Percentiles rank a stretch among this genome's conserved stretches.
Evolutionary conservation across 2,888 invertebrate species (phyloP).

Genomic region (Urechis unicinctus): DNA sequence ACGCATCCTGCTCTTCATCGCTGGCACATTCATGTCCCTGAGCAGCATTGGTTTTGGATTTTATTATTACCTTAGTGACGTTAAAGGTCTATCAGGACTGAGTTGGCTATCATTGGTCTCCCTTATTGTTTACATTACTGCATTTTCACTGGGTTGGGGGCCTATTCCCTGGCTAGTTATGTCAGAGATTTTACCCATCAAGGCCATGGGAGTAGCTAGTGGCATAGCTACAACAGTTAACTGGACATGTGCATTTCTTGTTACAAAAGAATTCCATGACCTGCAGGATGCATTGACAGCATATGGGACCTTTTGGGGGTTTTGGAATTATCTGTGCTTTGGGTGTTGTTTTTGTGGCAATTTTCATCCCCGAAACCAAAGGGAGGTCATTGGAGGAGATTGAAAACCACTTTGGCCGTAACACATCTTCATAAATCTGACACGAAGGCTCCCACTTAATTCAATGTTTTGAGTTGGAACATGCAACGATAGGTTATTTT

Average conservation of each 20-base stretch:
- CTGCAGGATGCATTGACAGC: slow-evolving; percentile 30
- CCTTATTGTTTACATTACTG: slow-evolving; percentile 40
- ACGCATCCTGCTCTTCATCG: slow-evolving; percentile 78
- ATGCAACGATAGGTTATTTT: too few relatives aligned
- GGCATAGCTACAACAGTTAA: slow-evolving; percentile 86
- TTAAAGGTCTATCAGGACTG: neutral
- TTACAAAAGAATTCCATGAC: slow-evolving; percentile 39
- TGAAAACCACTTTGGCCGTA: slow-evolving; percentile 22
- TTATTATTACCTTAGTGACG: slow-evolving; percentile 29
- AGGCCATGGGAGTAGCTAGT: slow-evolving; percentile 81
- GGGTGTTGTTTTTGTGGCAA: slow-evolving; percentile 72
- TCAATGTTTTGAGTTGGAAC: too few relatives aligned
- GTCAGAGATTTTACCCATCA: slow-evolving; percentile 61
- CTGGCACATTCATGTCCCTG: slow-evolving; percentile 56
- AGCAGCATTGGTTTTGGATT: slow-evolving; percentile 37
- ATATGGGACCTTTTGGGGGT: slow-evolving; percentile 68
- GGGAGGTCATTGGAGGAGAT: slow-evolving; percentile 92
- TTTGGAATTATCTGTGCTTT: slow-evolving; percentile 68
- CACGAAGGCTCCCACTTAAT: too few relatives aligned
- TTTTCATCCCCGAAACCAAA: slow-evolving; percentile 85
- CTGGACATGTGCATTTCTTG: slow-evolving; percentile 44
- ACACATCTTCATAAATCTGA: neutral
- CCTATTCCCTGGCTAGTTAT: slow-evolving; percentile 50
- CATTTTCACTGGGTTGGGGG: slow-evolving; percentile 50
- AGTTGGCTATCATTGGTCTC: slow-evolving; percentile 37